Base-by-base conservation (phyloP, 2,797 vertebrate genomes). In the Catamblyrhynchus diadema region DNA sequence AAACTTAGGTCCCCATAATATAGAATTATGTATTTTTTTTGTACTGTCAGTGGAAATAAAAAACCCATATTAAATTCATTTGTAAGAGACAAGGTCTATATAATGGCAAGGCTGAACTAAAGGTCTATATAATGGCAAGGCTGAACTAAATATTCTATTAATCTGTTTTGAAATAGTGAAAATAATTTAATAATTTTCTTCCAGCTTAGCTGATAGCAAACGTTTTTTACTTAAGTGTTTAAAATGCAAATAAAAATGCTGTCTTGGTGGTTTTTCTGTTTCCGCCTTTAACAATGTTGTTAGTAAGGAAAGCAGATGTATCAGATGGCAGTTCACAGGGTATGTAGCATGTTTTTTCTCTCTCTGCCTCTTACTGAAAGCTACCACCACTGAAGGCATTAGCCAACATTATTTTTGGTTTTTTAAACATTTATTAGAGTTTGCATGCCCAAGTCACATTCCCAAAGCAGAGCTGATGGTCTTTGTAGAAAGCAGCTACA, bases 1-100 rank as follows among this genome's bases (percentile, higher is more conserved):
- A 95, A 96, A 70, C 90, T 96, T 70, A 19, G 66, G 54, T 77
- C 73, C 24, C 20, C 14, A 1, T 94, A 93, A 94, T 81, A 44
- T 7, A 70, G 59, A 94, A 61, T 65, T 88, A 59, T 6, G 20
- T 33, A 33, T 45, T 92, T 95, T 93, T 93, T 96, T 96, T 50
- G 54, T 92, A 47, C 75, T 88, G 93, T 75, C 70, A 61, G 54
- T 87, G 61, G 73, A 95, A 94, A 87, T 90, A 22, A 82, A 66
- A 91, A 92, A 35, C 12, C 13, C 32, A 33, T 57, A 45, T 44
- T 25, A 71, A 94, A 88, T 78, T 86, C 0, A 44, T 87, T 86
- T 93, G 32, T 74, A 59, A 51, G 57, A 71, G 48, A 67, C 39
- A 56, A 35, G 54, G 19, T 80, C 12, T 66, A 0, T 74, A 3